Percentiles rank a stretch among this genome's conserved stretches.
These are phyloP conservation scores for Onychomys leucogaster DNA, from an alignment of 2,797 vertebrate genomes.

Conservation along the genomic window DNA sequence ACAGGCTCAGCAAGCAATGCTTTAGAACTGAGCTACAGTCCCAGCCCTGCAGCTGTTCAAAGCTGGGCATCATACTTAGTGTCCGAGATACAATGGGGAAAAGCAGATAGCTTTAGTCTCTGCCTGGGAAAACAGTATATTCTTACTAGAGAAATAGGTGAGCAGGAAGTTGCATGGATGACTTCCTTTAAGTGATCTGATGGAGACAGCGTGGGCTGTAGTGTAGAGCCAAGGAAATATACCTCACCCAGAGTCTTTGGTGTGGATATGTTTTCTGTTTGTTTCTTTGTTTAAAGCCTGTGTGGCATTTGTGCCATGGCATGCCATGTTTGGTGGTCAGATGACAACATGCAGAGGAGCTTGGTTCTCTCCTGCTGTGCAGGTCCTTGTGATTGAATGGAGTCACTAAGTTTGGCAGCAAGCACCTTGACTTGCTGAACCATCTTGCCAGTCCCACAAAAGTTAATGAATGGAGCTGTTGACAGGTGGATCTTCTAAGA, in stretches of 20 bases:
- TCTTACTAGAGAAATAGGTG: background rate
- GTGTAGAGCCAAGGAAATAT: background rate
- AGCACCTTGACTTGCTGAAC: background rate
- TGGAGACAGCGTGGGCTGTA: background rate
- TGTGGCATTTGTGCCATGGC: background rate
- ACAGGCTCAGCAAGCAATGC: background rate
- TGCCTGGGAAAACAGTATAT: background rate
- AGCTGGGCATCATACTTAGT: background rate
- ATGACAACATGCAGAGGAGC: background rate
- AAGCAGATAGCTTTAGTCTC: background rate
- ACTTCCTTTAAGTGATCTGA: background rate
- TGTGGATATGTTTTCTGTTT: background rate
- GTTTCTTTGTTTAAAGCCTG: background rate
- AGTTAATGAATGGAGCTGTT: background rate
- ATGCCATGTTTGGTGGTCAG: background rate
- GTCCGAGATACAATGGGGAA: constrained; percentile 8
- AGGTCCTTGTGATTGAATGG: background rate
- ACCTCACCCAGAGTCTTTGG: background rate
- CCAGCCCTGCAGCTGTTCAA: background rate
- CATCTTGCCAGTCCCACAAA: background rate
- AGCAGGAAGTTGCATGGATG: background rate
- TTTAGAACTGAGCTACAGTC: background rate
- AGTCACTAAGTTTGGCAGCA: background rate
- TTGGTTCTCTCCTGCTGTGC: background rate
- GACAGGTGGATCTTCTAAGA: background rate